Base-by-base conservation (phyloP, 2,113 vertebrate species). In the Synchiropus splendidus region DNA sequence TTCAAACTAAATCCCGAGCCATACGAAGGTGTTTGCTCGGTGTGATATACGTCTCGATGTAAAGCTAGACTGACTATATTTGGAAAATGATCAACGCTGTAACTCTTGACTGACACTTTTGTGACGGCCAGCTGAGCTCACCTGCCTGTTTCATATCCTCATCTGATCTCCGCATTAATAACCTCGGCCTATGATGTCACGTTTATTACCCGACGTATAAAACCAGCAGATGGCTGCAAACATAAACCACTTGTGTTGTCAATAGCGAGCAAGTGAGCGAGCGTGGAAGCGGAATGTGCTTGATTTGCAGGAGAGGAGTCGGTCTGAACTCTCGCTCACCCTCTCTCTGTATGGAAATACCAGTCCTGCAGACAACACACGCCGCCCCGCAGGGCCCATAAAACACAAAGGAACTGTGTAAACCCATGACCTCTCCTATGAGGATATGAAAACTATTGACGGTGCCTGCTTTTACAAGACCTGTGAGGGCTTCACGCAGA, bases 351-450 rank as follows among this genome's bases (percentile, higher is more conserved):
- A 70, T 74, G 70, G 46, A 64, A 78, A 81, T 63, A 55, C 56
- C 32, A 45, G 52, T 44, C 45, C 53, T 16, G 45, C 59, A 70
- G 70, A 70, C 65, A 48, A 56, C 58, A 48, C 58, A 61, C 18
- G 6, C 36, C 31, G 39, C 54, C 69, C 74, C 79, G 17, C 10
- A 31, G 48, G 69, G 57, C 48, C 55, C 53, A 77, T 82, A 78
- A 83, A 84, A 75, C 46, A 71, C 56, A 67, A 76, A 78, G 56
- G 48, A 70, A 73, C 74, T 76, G 67, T 78, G 70, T 77, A 81
- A 80, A 74, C 70, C 69, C 44, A 39, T 63, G 69, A 74, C 75
- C 74, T 78, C 30, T 35, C 53, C 65, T 58, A 67, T 63, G 45
- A 67, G 75, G 67, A 80, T 74, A 81, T 71, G 63, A 82, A 82